Percentiles rank a stretch among this genome's conserved stretches.
Evolutionary conservation across 2,113 vertebrate species (phyloP).

Genomic region (Nothobranchius kuhntae): DNA sequence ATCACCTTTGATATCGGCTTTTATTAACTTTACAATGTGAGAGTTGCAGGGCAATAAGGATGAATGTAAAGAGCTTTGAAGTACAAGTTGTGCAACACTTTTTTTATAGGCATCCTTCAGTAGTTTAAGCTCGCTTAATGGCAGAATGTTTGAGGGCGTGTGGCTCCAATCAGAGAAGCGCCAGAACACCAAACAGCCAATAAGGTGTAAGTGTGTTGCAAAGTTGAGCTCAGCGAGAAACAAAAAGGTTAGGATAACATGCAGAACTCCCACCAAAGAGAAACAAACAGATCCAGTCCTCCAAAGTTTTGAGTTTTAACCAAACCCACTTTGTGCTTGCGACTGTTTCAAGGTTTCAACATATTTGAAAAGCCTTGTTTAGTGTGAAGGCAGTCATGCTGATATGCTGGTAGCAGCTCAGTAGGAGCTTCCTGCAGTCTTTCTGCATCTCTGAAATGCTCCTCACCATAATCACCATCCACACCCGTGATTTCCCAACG

Average conservation of each 20-base stretch:
- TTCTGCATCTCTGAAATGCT: too few species aligned
- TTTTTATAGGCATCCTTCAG: conserved; percentile 28
- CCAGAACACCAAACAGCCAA: not conserved
- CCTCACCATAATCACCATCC: too few species aligned
- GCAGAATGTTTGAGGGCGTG: conserved; percentile 12
- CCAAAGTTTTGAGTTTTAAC: too few species aligned
- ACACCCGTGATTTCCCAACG: too few species aligned
- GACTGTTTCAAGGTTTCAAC: too few species aligned
- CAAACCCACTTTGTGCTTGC: too few species aligned
- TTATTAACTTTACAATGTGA: conserved; percentile 1
- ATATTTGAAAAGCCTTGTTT: too few species aligned
- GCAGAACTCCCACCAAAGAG: not conserved
- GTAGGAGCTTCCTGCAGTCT: too few species aligned
- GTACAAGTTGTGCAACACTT: conserved; percentile 6
- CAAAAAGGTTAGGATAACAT: not conserved
- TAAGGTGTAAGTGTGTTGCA: not conserved
- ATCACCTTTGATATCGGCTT: conserved; percentile 28
- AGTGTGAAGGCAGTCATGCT: too few species aligned
- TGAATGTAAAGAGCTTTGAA: conserved; percentile 27
- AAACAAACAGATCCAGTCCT: not conserved
- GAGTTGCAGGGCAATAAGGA: conserved; percentile 23
- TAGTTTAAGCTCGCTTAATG: conserved; percentile 18
- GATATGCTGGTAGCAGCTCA: too few species aligned
- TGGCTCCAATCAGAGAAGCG: not conserved
- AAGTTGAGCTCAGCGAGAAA: not conserved